phyloP scores from a whole-genome alignment of 2,888 invertebrate genomes.

The Tubiluchus corallicola region DNA sequence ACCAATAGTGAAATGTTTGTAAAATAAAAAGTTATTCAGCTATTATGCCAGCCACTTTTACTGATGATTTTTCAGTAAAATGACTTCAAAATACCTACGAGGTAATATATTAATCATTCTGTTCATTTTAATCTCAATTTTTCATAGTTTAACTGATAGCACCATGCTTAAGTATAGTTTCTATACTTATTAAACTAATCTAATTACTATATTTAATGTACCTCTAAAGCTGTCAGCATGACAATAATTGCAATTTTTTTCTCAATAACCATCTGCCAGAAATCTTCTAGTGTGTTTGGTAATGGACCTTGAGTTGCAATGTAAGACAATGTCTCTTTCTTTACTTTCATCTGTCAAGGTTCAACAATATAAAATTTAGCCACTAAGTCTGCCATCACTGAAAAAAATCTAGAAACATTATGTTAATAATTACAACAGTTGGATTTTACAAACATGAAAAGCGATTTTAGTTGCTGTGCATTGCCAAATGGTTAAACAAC shows the following conservation, averaged over 20 bases:
- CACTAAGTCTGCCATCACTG: too few relatives aligned
- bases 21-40: too few relatives aligned
- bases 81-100: too few relatives aligned
- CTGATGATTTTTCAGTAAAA: too few relatives aligned
- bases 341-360: constrained; percentile 64
- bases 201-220: too few relatives aligned
- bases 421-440: too few relatives aligned
- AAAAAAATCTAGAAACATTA: too few relatives aligned
- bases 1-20: too few relatives aligned
- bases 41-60: too few relatives aligned
- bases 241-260: constrained; percentile 62
- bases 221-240: constrained; percentile 42
- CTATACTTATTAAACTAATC: too few relatives aligned
- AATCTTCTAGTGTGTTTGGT: constrained; percentile 39
- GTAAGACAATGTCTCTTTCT: constrained; percentile 62
- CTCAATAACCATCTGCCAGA: constrained; percentile 85
- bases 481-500: not conserved
- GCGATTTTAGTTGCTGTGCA: not conserved
- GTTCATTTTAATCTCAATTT: constrained; percentile 2
- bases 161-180: constrained; percentile 12
- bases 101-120: not conserved
- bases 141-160: too few relatives aligned
- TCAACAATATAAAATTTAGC: too few relatives aligned
- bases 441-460: not conserved
- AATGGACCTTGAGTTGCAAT: constrained; percentile 55